These are phyloP conservation scores for Diaperis boleti DNA, from an alignment of 2,888 invertebrate genomes.

Conservation along the genomic window DNA sequence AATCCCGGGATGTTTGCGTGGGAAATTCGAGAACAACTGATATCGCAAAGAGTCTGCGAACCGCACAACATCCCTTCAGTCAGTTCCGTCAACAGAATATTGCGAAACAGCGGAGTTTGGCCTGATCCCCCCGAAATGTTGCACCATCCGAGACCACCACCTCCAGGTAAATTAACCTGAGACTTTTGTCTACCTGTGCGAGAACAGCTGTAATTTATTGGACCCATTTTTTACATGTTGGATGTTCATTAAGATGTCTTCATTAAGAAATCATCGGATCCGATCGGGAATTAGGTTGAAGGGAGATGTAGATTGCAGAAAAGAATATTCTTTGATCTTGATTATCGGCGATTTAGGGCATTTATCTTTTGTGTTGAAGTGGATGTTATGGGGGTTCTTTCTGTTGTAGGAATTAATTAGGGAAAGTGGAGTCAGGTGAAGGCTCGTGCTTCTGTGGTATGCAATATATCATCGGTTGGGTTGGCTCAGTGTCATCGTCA, in stretches of 20 bases:
- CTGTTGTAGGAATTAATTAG: too few species aligned
- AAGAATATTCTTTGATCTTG: too few species aligned
- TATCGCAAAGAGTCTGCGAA: slow-evolving; percentile 91
- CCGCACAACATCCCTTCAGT: slow-evolving; percentile 93
- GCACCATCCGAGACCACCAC: slow-evolving; percentile 59
- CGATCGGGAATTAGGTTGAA: slow-evolving; percentile 32
- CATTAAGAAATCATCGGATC: slow-evolving; percentile 42
- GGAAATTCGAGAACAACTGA: slow-evolving; percentile 93
- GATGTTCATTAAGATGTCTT: slow-evolving; percentile 40
- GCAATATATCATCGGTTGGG: too few species aligned
- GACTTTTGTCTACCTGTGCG: not conserved
- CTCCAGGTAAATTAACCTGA: slow-evolving; percentile 52
- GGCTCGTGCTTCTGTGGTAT: too few species aligned
- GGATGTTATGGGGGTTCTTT: too few species aligned
- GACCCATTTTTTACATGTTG: slow-evolving; percentile 31
- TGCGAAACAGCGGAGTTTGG: slow-evolving; percentile 89
- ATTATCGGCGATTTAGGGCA: too few species aligned
- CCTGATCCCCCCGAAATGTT: slow-evolving; percentile 70
- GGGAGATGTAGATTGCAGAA: slow-evolving; percentile 13
- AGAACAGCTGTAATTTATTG: slow-evolving; percentile 23
- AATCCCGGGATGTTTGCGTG: slow-evolving; percentile 97
- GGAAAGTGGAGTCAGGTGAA: too few species aligned
- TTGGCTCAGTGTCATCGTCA: too few species aligned
- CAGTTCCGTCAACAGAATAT: slow-evolving; percentile 93
- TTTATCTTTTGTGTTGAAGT: too few species aligned